Evolutionary conservation across 2,888 invertebrate genomes (phyloP).

Genomic region (Andrena flavipes): DNA sequence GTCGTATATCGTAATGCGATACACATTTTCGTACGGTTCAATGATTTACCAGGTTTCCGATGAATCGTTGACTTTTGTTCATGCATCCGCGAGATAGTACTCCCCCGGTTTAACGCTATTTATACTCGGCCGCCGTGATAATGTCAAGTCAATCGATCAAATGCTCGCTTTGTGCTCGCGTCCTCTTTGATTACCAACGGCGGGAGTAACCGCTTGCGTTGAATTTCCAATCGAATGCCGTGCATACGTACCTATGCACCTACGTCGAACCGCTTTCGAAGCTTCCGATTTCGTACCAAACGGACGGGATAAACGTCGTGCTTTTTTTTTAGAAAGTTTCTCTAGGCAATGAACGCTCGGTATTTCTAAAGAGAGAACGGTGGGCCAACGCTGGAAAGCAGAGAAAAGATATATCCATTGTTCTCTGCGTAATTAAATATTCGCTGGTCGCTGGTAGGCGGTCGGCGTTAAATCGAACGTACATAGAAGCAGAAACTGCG

Average conservation of each 20-base stretch:
- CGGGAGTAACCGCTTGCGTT: background rate
- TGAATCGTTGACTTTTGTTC: conserved; percentile 63
- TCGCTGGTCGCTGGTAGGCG: background rate
- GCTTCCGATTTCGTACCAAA: background rate
- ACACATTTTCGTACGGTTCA: background rate
- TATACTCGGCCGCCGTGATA: conserved; percentile 62
- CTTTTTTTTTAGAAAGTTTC: background rate
- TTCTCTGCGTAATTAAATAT: conserved; percentile 36
- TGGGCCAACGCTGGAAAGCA: background rate
- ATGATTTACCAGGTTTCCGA: conserved; percentile 10
- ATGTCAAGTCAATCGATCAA: conserved; percentile 65
- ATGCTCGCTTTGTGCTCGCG: conserved; percentile 42
- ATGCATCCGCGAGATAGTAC: conserved; percentile 41
- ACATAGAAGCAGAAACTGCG: conserved; percentile 8
- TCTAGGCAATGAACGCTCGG: background rate
- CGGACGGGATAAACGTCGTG: no score
- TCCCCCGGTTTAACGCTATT: conserved; percentile 58
- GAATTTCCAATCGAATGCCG: background rate
- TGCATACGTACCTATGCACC: no score
- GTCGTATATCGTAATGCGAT: background rate
- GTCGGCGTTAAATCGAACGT: conserved; percentile 33
- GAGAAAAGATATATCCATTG: conserved; percentile 12
- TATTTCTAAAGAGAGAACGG: conserved; percentile 2
- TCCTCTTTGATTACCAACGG: background rate
- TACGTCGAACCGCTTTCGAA: background rate